A percentile compares a stretch with the other conserved stretches of the same genome.
These are phyloP conservation scores for Thymallus thymallus DNA, from an alignment of 2,113 vertebrate species.

Conservation along the genomic window DNA sequence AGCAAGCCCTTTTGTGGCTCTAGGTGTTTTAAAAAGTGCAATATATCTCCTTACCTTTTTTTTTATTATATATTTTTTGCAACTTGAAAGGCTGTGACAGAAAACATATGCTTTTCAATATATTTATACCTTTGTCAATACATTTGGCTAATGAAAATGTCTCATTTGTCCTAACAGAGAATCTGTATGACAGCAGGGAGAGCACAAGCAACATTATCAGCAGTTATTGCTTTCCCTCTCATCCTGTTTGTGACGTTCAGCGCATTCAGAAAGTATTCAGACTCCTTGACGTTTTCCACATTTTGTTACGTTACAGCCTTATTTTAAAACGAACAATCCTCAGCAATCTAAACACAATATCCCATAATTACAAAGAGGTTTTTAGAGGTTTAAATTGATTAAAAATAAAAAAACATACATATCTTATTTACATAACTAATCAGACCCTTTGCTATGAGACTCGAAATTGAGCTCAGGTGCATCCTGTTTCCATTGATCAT, in stretches of 20 bases:
- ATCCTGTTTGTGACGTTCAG: not conserved
- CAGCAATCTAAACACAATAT: no score
- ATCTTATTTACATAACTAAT: no score
- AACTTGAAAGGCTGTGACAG: conserved; percentile 2
- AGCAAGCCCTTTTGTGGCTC: not conserved
- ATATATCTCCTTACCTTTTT: not conserved
- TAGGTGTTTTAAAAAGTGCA: not conserved
- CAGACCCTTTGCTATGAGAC: no score
- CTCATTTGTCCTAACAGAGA: not conserved
- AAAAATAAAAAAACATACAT: no score
- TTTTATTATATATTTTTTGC: not conserved
- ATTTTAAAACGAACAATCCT: no score
- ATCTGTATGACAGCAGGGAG: not conserved
- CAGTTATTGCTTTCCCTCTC: not conserved
- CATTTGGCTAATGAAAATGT: not conserved
- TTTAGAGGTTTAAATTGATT: no score
- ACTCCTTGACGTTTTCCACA: no score
- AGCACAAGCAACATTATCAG: not conserved
- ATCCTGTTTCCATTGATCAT: no score
- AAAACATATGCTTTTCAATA: not conserved
- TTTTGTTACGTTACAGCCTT: no score
- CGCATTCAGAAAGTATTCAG: no score
- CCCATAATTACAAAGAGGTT: no score
- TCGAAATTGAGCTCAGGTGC: no score
- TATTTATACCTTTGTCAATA: not conserved